Conservation (phyloP, 2,888 invertebrate species). For the Drosophila melanosoma region DNA sequence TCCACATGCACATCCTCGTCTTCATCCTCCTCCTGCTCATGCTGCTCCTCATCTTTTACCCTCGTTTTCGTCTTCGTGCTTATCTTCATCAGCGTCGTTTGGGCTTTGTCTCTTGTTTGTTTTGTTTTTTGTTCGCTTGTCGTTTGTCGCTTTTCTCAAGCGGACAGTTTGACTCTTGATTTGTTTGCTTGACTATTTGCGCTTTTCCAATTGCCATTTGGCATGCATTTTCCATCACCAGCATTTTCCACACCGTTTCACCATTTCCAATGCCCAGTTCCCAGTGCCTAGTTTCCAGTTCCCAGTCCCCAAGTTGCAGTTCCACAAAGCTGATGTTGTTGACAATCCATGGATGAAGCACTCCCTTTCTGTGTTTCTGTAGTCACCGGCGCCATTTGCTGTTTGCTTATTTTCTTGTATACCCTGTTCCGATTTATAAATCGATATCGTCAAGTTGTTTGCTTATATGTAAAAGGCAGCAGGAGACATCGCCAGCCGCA, state of each 20-base stretch:
- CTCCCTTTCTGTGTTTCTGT: slow-evolving; percentile 33
- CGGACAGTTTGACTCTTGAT: slow-evolving; percentile 46
- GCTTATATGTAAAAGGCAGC: not conserved
- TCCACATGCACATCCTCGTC: slow-evolving; percentile 6
- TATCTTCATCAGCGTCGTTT: slow-evolving; percentile 23
- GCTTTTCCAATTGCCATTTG: slow-evolving; percentile 62
- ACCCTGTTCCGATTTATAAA: not conserved
- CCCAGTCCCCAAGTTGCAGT: slow-evolving; percentile 1
- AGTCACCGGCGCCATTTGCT: slow-evolving; percentile 40
- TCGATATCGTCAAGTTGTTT: not conserved
- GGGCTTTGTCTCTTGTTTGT: slow-evolving; percentile 24
- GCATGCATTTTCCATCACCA: slow-evolving; percentile 52
- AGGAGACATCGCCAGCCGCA: not conserved
- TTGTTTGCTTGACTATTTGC: slow-evolving; percentile 57
- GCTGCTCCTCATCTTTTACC: slow-evolving; percentile 4
- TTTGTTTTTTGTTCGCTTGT: slow-evolving; percentile 28
- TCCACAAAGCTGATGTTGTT: slow-evolving; percentile 43
- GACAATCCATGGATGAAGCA: slow-evolving; percentile 55
- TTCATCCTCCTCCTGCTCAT: not conserved
- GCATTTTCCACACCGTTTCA: slow-evolving; percentile 62
- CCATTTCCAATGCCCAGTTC: slow-evolving; percentile 1
- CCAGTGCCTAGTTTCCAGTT: slow-evolving; percentile 1
- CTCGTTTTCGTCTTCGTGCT: slow-evolving; percentile 10
- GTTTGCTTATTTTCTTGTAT: slow-evolving; percentile 10
- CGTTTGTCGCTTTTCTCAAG: slow-evolving; percentile 20